Evolutionary conservation across 2,888 invertebrate genomes (phyloP).

Genomic region (Chymomyza fuscimana): DNA sequence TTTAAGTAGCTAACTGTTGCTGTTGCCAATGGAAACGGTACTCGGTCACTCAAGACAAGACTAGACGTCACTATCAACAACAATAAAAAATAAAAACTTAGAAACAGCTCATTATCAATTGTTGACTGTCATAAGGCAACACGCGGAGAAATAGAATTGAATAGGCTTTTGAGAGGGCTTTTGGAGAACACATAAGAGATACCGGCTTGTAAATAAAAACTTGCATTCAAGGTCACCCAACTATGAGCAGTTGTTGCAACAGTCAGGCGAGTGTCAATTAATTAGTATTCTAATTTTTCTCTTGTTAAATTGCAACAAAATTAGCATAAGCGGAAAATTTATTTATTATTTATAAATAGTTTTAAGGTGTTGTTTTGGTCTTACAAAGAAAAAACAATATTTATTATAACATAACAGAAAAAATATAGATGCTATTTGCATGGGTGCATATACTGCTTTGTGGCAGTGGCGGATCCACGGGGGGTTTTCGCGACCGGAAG

Average conservation of each 20-base stretch:
- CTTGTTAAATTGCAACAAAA: slow-evolving; percentile 1
- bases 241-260: not conserved
- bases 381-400: not conserved
- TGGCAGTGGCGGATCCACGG: no score
- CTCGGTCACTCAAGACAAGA: not conserved
- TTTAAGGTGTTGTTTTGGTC: not conserved
- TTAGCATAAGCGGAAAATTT: slow-evolving; percentile 34
- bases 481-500: no score
- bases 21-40: not conserved
- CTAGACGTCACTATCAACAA: not conserved
- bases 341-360: not conserved
- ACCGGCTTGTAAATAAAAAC: slow-evolving; percentile 64
- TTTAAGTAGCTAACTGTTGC: not conserved
- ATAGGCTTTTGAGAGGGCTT: not conserved
- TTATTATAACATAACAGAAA: not conserved
- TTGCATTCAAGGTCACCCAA: not conserved
- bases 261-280: not conserved
- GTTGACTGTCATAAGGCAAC: not conserved
- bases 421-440: no score
- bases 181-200: slow-evolving; percentile 13
- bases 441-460: no score
- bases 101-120: not conserved
- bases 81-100: not conserved
- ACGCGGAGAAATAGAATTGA: no score
- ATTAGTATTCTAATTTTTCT: not conserved